Base-by-base conservation (phyloP, 2,113 vertebrate species). In the Pachycephala philippinensis region DNA sequence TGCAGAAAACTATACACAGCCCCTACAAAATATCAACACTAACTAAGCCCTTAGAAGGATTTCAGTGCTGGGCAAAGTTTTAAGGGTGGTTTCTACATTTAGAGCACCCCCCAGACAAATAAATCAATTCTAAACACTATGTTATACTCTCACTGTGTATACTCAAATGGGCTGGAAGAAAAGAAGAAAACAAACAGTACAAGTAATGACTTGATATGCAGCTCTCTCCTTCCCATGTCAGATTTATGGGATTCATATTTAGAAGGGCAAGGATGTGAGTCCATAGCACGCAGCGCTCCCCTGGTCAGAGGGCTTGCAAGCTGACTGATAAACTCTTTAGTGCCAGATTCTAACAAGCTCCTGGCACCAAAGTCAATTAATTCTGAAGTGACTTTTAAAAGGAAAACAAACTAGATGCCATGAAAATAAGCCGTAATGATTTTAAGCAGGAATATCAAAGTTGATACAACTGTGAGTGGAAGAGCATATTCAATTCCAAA, bases 351-450 rank as follows among this genome's bases (percentile, higher is more conserved):
- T 78, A 95, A 89, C 90, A 90, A 89, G 69, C 77, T 92, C 52
- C 77, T 80, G 72, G 83, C 87, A 95, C 83, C 69, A 82, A 95
- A 89, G 56, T 24, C 71, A 95, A 96, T 92, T 95, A 92, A 94
- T 94, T 85, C 83, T 81, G 72, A 90, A 86, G 78, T 37, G 69
- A 47, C 47, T 95, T 93, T 92, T 94, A 81, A 88, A 91, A 89
- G 53, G 56, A 78, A 94, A 95, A 92, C 79, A 96, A 91, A 96
- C 63, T 74, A 81, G 82, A 88, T 94, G 87, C 37, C 82, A 94
- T 35, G 91, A 95, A 96, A 94, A 91, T 93, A 91, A 90, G 94
- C 63, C 35, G 6, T 64, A 88, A 75, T 88, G 60, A 94, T 91
- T 59, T 94, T 85, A 94, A 96, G 61, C 64, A 83, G 80, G 54